Conservation (phyloP, 2,113 vertebrate species). For the Polyodon spathula region DNA sequence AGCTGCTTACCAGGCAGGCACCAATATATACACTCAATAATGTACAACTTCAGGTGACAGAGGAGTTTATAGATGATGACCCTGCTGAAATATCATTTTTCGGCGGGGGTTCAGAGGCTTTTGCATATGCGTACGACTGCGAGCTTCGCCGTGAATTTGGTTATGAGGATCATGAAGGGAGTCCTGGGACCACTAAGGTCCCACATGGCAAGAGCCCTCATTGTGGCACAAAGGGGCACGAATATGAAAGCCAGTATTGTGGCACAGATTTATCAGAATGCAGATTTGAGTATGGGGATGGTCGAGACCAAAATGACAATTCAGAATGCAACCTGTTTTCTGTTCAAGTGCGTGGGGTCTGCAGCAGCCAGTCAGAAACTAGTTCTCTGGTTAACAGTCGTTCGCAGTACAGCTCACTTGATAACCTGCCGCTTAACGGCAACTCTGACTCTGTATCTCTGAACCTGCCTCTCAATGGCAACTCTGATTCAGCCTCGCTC, state of each 20-base stretch:
- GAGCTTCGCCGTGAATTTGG: constrained; percentile 41
- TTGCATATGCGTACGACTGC: constrained; percentile 50
- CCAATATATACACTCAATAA: constrained; percentile 54
- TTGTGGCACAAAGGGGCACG: not conserved
- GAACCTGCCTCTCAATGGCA: constrained; percentile 41
- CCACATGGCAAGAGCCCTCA: not conserved
- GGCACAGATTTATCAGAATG: not conserved
- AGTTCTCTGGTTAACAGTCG: constrained; percentile 79
- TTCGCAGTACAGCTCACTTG: constrained; percentile 81
- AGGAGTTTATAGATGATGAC: constrained; percentile 95
- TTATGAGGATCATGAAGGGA: constrained; percentile 25
- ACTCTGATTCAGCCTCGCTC: constrained; percentile 44
- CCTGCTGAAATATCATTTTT: constrained; percentile 90
- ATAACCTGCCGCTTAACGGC: constrained; percentile 64
- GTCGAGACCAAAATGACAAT: constrained; percentile 56
- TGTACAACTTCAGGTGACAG: constrained; percentile 69
- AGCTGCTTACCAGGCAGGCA: constrained; percentile 33
- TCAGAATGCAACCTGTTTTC: constrained; percentile 27
- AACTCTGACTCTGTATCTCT: constrained; percentile 46
- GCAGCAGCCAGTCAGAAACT: constrained; percentile 62
- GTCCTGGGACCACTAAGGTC: constrained; percentile 22
- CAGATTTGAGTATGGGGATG: constrained; percentile 45
- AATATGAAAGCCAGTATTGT: not conserved
- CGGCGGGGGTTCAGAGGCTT: constrained; percentile 79
- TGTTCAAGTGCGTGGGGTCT: constrained; percentile 51